Percentiles rank a stretch among this genome's conserved stretches.
These are phyloP conservation scores for Propithecus deckenii DNA, from an alignment of 2,797 vertebrate species.

Conservation along the genomic window DNA sequence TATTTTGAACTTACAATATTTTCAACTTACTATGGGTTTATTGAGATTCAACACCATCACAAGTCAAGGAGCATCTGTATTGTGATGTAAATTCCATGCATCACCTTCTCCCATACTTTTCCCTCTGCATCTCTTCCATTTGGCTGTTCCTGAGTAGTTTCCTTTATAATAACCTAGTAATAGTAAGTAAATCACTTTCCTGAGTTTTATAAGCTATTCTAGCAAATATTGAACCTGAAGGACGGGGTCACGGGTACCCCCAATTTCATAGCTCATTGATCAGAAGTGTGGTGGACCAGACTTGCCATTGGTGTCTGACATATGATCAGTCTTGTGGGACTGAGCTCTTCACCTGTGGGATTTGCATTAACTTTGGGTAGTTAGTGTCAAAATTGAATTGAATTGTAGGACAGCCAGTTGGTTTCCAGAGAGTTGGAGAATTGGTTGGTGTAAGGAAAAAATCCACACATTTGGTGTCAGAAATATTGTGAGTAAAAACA, in stretches of 20 bases:
- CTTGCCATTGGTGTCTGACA: not conserved
- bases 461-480: not conserved
- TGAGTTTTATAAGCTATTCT: not conserved
- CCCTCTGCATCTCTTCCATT: accelerated
- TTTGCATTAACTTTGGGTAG: not conserved
- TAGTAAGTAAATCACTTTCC: not conserved
- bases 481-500: not conserved
- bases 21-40: not conserved
- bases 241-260: too few relatives aligned
- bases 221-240: not conserved
- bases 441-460: not conserved
- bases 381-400: not conserved
- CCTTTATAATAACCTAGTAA: not conserved
- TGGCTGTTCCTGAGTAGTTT: not conserved
- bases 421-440: not conserved
- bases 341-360: not conserved
- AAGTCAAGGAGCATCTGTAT: not conserved
- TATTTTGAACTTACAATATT: not conserved
- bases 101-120: too few relatives aligned
- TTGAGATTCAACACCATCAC: accelerated
- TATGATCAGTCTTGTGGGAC: not conserved
- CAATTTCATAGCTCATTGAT: not conserved
- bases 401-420: not conserved
- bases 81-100: not conserved
- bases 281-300: not conserved